Base-by-base conservation (phyloP, 2,113 vertebrate species). In the Chascanopsetta lugubris region DNA sequence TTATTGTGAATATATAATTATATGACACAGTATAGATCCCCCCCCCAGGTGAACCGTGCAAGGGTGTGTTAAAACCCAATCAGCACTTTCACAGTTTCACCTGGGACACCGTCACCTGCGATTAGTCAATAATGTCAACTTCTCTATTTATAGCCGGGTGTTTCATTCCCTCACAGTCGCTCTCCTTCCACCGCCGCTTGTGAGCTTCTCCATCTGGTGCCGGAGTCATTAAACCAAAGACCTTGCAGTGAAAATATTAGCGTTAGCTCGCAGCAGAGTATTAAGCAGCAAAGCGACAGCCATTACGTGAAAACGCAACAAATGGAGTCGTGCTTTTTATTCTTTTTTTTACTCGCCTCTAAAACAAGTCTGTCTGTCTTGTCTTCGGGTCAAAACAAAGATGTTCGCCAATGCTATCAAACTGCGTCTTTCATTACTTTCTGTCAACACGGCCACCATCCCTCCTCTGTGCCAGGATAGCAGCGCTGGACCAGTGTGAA, bases 381-480 rank as follows among this genome's bases (percentile, higher is more conserved):
- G 38, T 64, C 64, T 34, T 38, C 17, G 0, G 25, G 8, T 46
- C 7, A 24, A 58, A 36, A 38, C 24, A 59, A 67, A 12, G 4
- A 60, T 50, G 10, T 38, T 42, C 57, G 8, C 54, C 61, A 7
- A 4, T 55, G 29, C n/a, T 22, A 6, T 45, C 30, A 32, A 24
- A 46, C 9, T 2, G 25, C 9, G 1, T 2, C 26, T 10, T 15
- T 30, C 4, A 7, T 54, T 49, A n/a, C n/a, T 58, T 13, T 18
- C 24, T 58, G 40, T 58, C 45, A 66, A 40, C 17, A n/a, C n/a
- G 38, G 5, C 29, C 29, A 5, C 50, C 47, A 15, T 25, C 32
- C 77, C 22, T 77, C 25, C 36, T 72, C 61, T 85, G 50, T 46
- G 20, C n/a, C 59, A 90, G 89, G 77, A 85, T 77, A 32, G 36